Conservation (phyloP, 2,888 invertebrate species). For the Callinectes sapidus region DNA sequence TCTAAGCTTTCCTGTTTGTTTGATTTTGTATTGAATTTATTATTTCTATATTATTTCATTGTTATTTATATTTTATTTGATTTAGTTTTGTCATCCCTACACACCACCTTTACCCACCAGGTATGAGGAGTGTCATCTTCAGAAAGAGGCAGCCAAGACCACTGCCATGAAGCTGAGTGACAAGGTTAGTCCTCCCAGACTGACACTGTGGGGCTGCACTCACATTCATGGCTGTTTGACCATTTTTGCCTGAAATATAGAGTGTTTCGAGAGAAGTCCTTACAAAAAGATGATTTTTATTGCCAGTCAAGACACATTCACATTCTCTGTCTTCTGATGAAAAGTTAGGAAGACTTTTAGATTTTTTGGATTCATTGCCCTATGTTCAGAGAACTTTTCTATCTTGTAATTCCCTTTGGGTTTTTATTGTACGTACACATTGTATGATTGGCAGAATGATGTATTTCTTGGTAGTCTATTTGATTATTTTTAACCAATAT, state of each 20-base stretch:
- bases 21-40: background rate
- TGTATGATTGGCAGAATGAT: background rate
- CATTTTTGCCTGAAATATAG: background rate
- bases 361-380: too few relatives aligned
- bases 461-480: background rate
- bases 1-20: background rate
- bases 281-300: background rate
- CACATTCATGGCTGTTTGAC: background rate
- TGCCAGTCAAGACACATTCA: background rate
- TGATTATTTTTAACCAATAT: too few relatives aligned
- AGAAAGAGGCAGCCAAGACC: constrained; percentile 71
- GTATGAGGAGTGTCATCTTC: constrained; percentile 68
- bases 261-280: background rate
- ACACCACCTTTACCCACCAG: constrained; percentile 58
- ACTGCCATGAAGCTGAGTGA: constrained; percentile 69
- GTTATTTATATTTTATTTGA: background rate
- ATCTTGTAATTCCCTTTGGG: too few relatives aligned
- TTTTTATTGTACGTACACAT: background rate
- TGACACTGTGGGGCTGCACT: background rate
- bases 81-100: constrained; percentile 32
- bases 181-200: constrained; percentile 53
- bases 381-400: too few relatives aligned
- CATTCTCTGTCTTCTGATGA: background rate
- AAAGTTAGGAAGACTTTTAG: too few relatives aligned
- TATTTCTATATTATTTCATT: constrained; percentile 26